Base-by-base conservation (phyloP, 2,888 invertebrate species). In the Vandiemenella viatica region DNA sequence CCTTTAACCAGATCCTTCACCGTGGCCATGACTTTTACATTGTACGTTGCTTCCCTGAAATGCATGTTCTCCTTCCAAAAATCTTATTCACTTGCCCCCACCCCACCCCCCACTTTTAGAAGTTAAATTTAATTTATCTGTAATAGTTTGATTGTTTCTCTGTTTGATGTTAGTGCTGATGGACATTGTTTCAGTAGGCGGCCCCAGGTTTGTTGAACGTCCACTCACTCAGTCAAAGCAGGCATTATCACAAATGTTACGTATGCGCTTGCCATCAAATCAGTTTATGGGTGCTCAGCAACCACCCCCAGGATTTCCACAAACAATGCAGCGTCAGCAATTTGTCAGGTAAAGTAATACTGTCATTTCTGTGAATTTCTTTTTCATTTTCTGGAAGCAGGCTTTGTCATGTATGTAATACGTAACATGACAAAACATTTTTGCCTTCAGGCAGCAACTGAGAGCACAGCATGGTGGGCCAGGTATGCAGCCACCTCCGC, bases 181-280 rank as follows among this genome's bases (percentile, higher is more conserved):
- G n/a, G n/a, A n/a, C n/a, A n/a, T n/a, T n/a, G n/a, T n/a, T n/a
- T n/a, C n/a, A n/a, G 56, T 60, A 58, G 56, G 58, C 60, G 67
- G 69, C 15, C 69, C 67, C 54, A 63, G 71, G 50, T 71, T 70
- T 55, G 71, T 71, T 54, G 71, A 71, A 55, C 59, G 76, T 4
- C 69, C 69, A 1, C 65, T 65, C 53, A 72, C 83, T 57, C 83
- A 82, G 57, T 83, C 84, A 5, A 90, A 91, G 61, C 87, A 86
- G 62, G 90, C 90, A 0, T 69, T 91, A 37, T 84, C 85, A 45
- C 81, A 87, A 60, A 86, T 91, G 87, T 67, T 91, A 47, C 74
- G 87, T 0, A 78, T 82, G 59, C 73, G 90, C 5, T 73, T 83
- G 55, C 86, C 87, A 0, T 66, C 70, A 1, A 72, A 68, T 55